phyloP scores from a whole-genome alignment of 1,140 invertebrate genomes.

The Saccostrea cuccullata region DNA sequence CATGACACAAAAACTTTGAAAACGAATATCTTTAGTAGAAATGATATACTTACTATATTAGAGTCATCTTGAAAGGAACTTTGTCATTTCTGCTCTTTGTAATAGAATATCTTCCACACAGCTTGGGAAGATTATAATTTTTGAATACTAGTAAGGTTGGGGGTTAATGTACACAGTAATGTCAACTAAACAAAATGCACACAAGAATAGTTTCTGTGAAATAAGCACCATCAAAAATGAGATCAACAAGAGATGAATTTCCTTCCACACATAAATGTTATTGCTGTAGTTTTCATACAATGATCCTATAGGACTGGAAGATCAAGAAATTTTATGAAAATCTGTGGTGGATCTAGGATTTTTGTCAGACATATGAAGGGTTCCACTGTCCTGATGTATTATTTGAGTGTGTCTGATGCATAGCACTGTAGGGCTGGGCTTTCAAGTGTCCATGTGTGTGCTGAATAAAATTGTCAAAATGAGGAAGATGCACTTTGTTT shows the following conservation, averaged over 20 bases:
- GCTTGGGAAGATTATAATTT: no score
- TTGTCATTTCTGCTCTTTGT: no score
- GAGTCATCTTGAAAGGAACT: no score
- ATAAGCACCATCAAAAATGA: slow-evolving; percentile 22
- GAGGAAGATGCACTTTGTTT: slow-evolving; percentile 16
- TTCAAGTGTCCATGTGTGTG: slow-evolving; percentile 29
- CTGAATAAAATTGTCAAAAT: slow-evolving; percentile 30
- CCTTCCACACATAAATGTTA: background rate
- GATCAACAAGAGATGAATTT: background rate
- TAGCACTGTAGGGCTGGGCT: slow-evolving; percentile 13
- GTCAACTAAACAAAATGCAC: no score
- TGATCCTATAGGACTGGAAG: background rate
- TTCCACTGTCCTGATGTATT: background rate
- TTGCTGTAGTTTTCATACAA: background rate
- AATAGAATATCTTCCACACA: no score
- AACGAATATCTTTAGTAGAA: no score
- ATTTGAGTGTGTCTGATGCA: background rate
- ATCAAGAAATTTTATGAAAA: background rate
- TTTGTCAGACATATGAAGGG: slow-evolving; percentile 9
- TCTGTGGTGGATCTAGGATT: background rate
- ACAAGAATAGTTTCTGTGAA: background rate
- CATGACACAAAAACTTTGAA: no score
- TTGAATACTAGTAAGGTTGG: no score
- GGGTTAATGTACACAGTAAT: no score
- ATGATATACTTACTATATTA: no score